phyloP scores from a whole-genome alignment of 1,140 invertebrate species.

The Xylocopa sonorina region DNA sequence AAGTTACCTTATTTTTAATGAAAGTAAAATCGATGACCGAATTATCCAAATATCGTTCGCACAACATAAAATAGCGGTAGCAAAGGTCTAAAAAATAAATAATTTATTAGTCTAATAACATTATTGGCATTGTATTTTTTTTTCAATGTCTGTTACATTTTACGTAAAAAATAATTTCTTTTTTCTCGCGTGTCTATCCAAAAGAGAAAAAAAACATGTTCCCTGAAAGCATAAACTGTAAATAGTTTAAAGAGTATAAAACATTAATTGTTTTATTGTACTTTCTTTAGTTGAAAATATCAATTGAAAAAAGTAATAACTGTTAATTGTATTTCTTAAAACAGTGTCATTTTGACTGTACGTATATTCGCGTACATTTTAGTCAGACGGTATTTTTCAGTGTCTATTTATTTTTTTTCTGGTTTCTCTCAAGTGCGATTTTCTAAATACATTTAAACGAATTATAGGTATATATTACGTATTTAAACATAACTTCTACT shows the following conservation, averaged over 20 bases:
- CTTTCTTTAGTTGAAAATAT: constrained; percentile 1
- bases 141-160: not conserved
- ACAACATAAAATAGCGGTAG: constrained; percentile 19
- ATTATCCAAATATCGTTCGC: constrained; percentile 27
- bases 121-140: not conserved
- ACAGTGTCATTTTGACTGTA: not conserved
- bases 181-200: not conserved
- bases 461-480: constrained; percentile 33
- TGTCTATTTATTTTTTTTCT: constrained; percentile 30
- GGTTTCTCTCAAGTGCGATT: constrained; percentile 10
- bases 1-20: constrained; percentile 23
- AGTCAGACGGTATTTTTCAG: constrained; percentile 8
- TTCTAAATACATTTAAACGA: constrained; percentile 3
- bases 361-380: constrained; percentile 23
- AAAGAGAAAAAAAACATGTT: not conserved
- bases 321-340: constrained; percentile 4
- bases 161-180: not conserved
- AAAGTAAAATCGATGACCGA: not conserved
- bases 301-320: not conserved
- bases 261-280: not conserved
- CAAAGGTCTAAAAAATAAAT: constrained; percentile 13
- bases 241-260: not conserved
- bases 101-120: constrained; percentile 1
- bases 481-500: constrained; percentile 12
- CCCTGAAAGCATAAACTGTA: not conserved